phyloP scores from a whole-genome alignment of 2,797 vertebrate genomes.

The Eospalax fontanierii region DNA sequence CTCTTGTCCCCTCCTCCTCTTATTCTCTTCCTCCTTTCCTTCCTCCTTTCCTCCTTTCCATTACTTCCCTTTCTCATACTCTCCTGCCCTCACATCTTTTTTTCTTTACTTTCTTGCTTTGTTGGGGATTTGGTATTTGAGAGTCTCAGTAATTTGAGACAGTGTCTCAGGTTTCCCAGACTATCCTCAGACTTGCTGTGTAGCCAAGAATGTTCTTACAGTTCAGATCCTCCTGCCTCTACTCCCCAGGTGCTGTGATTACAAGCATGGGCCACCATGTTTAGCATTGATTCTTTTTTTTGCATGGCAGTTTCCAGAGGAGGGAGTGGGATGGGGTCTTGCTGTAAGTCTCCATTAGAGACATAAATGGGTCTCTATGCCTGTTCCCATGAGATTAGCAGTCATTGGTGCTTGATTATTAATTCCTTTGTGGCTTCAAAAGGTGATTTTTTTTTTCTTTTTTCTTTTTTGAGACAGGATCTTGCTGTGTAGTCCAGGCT shows the following conservation, averaged over 20 bases:
- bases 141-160: not conserved
- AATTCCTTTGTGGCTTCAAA: conserved; percentile 6
- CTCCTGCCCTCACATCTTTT: too few species aligned
- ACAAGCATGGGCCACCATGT: not conserved
- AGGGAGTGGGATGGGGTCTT: too few species aligned
- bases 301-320: not conserved
- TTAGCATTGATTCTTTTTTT: not conserved
- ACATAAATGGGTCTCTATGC: not conserved
- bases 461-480: conserved; percentile 46
- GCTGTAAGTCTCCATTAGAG: too few species aligned
- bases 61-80: not conserved
- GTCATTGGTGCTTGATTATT: not conserved
- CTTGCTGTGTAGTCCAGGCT: conserved; percentile 48
- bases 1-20: not conserved
- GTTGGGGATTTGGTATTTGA: not conserved
- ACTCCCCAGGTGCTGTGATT: not conserved
- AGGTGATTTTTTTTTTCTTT: conserved; percentile 16
- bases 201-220: not conserved
- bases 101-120: not conserved
- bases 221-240: not conserved
- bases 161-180: not conserved
- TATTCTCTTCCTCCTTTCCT: not conserved
- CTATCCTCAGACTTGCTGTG: not conserved
- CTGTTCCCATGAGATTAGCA: not conserved
- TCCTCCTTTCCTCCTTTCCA: too few species aligned